Evolutionary conservation across 2,888 invertebrate genomes (phyloP).

Genomic region (Schizaphis graminum): DNA sequence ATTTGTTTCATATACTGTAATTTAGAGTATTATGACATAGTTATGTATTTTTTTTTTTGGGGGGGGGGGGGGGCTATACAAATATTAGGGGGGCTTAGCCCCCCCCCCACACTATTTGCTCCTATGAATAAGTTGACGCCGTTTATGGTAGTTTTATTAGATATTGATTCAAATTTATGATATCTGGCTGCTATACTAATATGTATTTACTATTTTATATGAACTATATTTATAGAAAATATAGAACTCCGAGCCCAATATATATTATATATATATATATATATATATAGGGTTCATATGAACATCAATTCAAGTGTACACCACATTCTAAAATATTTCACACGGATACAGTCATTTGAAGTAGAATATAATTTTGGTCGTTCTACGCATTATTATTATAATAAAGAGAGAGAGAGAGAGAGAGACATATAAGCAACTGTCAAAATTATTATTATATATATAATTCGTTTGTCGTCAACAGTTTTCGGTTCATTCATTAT

Average conservation of each 20-base stretch:
- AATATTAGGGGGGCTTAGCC: too few species aligned
- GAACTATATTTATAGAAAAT: not conserved
- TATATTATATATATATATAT: too few species aligned
- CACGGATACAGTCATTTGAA: not conserved
- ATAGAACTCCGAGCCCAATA: not conserved
- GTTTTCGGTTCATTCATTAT: slow-evolving; percentile 29
- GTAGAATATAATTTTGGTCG: not conserved
- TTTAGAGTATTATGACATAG: too few species aligned
- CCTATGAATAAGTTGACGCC: too few species aligned
- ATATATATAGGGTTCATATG: not conserved
- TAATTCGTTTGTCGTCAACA: slow-evolving; percentile 11
- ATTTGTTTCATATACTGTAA: too few species aligned
- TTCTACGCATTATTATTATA: not conserved
- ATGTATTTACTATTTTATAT: not conserved
- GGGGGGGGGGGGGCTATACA: too few species aligned
- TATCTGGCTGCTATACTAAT: not conserved
- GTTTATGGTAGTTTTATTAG: not conserved
- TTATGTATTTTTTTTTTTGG: too few species aligned
- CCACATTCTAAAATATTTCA: not conserved
- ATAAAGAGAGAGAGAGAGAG: not conserved
- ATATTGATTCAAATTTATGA: not conserved
- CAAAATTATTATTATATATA: not conserved
- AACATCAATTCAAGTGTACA: not conserved
- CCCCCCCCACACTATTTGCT: too few species aligned
- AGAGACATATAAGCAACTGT: not conserved